phyloP scores from a whole-genome alignment of 1,140 invertebrate genomes.

The Lethocerus indicus region DNA sequence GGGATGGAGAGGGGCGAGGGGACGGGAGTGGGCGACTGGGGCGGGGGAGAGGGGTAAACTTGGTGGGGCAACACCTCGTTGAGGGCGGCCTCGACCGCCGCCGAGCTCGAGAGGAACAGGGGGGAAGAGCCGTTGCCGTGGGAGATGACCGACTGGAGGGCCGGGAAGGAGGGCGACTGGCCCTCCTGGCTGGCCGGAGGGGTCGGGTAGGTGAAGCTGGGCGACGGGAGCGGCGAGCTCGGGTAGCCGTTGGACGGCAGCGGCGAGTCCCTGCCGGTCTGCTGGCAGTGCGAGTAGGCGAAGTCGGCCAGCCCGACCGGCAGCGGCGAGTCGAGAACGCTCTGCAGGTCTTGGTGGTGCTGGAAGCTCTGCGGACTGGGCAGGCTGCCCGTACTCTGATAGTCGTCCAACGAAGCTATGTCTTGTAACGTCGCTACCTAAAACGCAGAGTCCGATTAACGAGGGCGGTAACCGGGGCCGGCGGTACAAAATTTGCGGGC shows the following conservation, averaged over 20 bases:
- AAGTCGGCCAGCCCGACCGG: conserved; percentile 66
- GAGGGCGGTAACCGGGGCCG: too few relatives aligned
- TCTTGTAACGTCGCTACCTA: conserved; percentile 36
- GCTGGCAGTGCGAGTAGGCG: conserved; percentile 39
- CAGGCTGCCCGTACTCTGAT: conserved; percentile 14
- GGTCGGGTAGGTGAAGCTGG: conserved; percentile 60
- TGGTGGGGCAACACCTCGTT: too few relatives aligned
- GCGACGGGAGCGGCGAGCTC: conserved; percentile 46
- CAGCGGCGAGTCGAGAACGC: conserved; percentile 51
- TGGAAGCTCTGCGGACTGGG: conserved; percentile 23
- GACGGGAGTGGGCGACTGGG: conserved; percentile 29
- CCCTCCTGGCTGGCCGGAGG: conserved; percentile 70
- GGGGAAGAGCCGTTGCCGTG: too few relatives aligned
- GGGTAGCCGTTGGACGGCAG: conserved; percentile 29
- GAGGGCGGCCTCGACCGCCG: too few relatives aligned
- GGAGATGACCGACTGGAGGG: too few relatives aligned
- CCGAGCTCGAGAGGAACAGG: too few relatives aligned
- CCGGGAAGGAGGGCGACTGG: conserved; percentile 36
- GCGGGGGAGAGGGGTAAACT: too few relatives aligned
- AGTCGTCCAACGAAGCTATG: conserved; percentile 45
- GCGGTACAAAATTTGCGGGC: too few relatives aligned
- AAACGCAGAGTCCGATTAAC: too few relatives aligned
- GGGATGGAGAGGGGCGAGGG: conserved; percentile 29
- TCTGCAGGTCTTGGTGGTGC: conserved; percentile 48
- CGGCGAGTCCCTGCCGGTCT: conserved; percentile 27